phyloP scores from a whole-genome alignment of 2,113 vertebrate species.

The Aplodontia rufa region DNA sequence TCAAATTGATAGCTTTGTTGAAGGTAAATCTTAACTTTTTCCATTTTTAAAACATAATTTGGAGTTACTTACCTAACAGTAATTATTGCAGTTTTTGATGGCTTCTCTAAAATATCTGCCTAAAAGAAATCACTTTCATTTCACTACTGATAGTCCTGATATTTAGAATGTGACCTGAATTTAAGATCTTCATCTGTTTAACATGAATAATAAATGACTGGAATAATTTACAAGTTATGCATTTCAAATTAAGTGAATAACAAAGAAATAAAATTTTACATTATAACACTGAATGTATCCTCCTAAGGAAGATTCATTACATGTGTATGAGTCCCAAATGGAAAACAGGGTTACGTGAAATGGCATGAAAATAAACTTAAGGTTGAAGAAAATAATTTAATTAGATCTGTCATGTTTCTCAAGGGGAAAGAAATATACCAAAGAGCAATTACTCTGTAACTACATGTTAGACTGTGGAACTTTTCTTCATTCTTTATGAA shows the following conservation, averaged over 20 bases:
- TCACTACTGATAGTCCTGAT: background rate
- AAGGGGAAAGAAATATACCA: slow-evolving; percentile 41
- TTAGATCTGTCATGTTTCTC: slow-evolving; percentile 61
- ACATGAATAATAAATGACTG: slow-evolving; percentile 71
- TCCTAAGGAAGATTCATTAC: slow-evolving; percentile 57
- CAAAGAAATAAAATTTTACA: slow-evolving; percentile 65
- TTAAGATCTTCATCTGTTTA: slow-evolving; percentile 54
- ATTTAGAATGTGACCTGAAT: slow-evolving; percentile 39
- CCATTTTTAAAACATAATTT: slow-evolving; percentile 28
- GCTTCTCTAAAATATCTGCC: slow-evolving; percentile 40
- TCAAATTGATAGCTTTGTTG: background rate
- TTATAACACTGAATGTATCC: slow-evolving; percentile 47
- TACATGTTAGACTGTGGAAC: background rate
- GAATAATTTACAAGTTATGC: slow-evolving; percentile 74
- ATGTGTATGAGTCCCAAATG: slow-evolving; percentile 33
- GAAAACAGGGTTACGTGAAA: slow-evolving; percentile 4
- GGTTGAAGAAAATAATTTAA: slow-evolving; percentile 63
- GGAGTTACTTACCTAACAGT: slow-evolving; percentile 3
- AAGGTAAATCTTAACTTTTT: slow-evolving; percentile 9
- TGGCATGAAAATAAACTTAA: slow-evolving; percentile 58
- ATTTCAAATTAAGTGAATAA: slow-evolving; percentile 74
- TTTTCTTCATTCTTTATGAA: slow-evolving; percentile 15
- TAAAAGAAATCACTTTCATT: slow-evolving; percentile 8
- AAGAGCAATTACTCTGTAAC: slow-evolving; percentile 45
- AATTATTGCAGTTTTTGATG: slow-evolving; percentile 35